Evolutionary conservation across 2,797 vertebrate genomes (phyloP).

Genomic region (Danio jaintianensis): DNA sequence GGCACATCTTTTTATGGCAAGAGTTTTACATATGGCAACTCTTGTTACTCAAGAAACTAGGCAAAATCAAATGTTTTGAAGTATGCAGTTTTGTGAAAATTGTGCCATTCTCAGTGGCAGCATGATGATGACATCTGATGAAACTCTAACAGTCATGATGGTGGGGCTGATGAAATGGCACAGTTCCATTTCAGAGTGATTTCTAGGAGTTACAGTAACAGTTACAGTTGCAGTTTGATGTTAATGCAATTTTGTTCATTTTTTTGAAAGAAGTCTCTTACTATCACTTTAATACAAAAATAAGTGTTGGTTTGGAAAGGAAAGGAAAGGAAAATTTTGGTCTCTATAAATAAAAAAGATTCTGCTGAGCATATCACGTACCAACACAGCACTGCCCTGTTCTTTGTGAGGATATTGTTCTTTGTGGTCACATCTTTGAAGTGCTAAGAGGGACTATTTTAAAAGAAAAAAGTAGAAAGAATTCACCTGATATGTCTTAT

Average conservation of each 20-base stretch:
- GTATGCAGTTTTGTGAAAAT: neutral
- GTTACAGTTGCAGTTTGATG: no score
- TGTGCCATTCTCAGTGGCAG: neutral
- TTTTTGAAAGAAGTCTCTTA: no score
- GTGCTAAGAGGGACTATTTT: no score
- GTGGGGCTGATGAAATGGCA: neutral
- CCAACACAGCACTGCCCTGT: no score
- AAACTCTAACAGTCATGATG: neutral
- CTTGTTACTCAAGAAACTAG: neutral
- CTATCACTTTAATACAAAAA: no score
- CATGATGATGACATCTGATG: neutral
- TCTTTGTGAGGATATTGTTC: neutral
- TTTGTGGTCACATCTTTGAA: neutral
- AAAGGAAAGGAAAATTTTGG: no score
- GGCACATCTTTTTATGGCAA: no score
- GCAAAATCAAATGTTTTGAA: neutral
- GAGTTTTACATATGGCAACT: no score
- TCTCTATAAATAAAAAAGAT: no score
- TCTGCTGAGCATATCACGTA: no score
- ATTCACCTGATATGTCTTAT: neutral
- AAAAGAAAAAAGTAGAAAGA: neutral
- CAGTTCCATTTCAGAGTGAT: neutral
- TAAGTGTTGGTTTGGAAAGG: no score
- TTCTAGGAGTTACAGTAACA: neutral
- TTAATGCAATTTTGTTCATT: no score